Conservation (phyloP, 2,113 vertebrate species). For the Callopanchax toddi region DNA sequence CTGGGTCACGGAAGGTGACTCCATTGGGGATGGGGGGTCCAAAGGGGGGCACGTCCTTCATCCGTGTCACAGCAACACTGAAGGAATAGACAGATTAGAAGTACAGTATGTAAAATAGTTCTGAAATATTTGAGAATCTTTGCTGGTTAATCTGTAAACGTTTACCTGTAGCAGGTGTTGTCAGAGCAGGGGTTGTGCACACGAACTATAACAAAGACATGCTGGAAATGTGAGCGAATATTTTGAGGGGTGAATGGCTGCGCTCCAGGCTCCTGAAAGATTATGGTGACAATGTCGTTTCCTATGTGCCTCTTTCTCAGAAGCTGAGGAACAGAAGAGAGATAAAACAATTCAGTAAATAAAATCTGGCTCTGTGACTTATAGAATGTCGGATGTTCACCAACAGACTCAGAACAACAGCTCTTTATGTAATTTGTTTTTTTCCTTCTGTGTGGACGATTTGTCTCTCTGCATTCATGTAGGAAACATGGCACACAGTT, state of each 20-base stretch:
- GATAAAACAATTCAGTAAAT: conserved; percentile 32
- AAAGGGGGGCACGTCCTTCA: conserved; percentile 94
- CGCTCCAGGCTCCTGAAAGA: conserved; percentile 95
- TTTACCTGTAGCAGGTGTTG: conserved; percentile 89
- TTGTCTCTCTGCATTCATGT: conserved; percentile 49
- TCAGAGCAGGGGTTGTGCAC: conserved; percentile 91
- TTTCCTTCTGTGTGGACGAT: conserved; percentile 51
- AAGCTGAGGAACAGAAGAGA: conserved; percentile 78
- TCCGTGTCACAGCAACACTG: conserved; percentile 93
- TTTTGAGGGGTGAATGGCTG: conserved; percentile 93
- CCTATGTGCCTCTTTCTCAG: conserved; percentile 95
- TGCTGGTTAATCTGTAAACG: background rate
- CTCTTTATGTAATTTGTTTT: conserved; percentile 62
- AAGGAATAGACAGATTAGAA: background rate
- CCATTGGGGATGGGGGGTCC: conserved; percentile 89
- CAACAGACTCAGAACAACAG: conserved; percentile 50
- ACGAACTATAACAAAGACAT: conserved; percentile 93
- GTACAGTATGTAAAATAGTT: background rate
- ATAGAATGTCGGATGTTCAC: conserved; percentile 18
- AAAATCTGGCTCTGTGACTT: conserved; percentile 7
- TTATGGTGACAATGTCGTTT: conserved; percentile 96
- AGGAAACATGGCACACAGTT: conserved; percentile 35
- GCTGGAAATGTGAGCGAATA: conserved; percentile 95
- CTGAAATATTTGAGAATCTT: background rate
- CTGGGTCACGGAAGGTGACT: conserved; percentile 85